These are phyloP conservation scores for Opisthocomus hoazin DNA, from an alignment of 2,113 vertebrate species.

Conservation along the genomic window DNA sequence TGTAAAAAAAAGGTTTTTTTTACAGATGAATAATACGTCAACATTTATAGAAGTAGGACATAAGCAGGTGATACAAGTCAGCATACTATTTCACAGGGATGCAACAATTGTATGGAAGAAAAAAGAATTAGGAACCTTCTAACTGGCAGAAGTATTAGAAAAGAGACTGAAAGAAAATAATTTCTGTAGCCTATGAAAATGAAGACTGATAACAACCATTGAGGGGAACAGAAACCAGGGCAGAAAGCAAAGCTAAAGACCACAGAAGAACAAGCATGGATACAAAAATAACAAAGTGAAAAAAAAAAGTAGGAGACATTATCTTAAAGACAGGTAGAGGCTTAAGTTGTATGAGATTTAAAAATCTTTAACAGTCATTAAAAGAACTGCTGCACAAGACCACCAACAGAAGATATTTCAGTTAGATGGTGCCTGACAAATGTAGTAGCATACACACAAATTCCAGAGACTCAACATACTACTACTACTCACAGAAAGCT, in stretches of 20 bases:
- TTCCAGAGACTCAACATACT: background rate
- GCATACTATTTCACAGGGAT: background rate
- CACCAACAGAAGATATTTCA: background rate
- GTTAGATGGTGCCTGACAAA: slow-evolving; percentile 25
- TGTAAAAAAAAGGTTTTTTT: background rate
- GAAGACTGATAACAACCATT: background rate
- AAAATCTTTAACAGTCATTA: background rate
- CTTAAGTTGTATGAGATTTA: background rate
- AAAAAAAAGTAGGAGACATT: background rate
- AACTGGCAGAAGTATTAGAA: background rate
- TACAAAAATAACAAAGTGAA: background rate
- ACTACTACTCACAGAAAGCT: slow-evolving; percentile 69
- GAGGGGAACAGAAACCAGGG: background rate
- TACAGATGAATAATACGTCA: background rate
- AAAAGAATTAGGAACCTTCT: background rate
- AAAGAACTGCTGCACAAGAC: background rate
- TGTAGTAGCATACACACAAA: background rate
- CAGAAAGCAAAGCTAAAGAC: background rate
- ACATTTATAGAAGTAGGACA: background rate
- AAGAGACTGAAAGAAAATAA: background rate
- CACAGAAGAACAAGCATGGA: background rate
- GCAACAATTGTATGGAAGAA: background rate
- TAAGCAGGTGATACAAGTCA: background rate
- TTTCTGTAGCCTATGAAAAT: background rate
- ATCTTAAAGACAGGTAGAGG: background rate